phyloP scores from a whole-genome alignment of 2,797 vertebrate species.

The Denticeps clupeoides region DNA sequence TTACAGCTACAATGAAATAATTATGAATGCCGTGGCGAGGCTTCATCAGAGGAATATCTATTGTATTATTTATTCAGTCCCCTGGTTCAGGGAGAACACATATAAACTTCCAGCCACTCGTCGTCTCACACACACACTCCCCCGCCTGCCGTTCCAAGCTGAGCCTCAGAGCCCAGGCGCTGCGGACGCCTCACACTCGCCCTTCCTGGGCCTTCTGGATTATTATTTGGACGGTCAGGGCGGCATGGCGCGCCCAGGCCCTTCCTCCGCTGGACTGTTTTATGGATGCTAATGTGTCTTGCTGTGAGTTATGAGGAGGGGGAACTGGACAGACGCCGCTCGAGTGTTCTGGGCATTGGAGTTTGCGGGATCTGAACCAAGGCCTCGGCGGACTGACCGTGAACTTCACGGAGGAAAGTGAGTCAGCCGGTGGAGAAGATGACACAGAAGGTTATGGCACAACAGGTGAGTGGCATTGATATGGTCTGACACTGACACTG shows the following conservation, averaged over 20 bases:
- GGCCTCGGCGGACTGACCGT: too few relatives aligned
- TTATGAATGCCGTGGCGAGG: slow-evolving; percentile 61
- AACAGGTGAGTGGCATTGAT: too few relatives aligned
- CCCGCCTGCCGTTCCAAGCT: slow-evolving; percentile 41
- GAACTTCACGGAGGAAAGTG: too few relatives aligned
- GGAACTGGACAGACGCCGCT: too few relatives aligned
- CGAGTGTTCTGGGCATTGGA: too few relatives aligned
- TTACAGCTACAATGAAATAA: slow-evolving; percentile 73
- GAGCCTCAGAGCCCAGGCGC: slow-evolving; percentile 11
- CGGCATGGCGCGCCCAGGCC: neutral
- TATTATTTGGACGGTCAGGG: neutral
- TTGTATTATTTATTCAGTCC: slow-evolving; percentile 75
- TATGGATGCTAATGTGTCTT: too few relatives aligned
- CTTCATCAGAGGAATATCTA: slow-evolving; percentile 70
- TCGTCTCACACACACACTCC: slow-evolving; percentile 37
- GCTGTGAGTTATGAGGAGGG: too few relatives aligned
- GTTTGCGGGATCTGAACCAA: too few relatives aligned
- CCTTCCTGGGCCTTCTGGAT: neutral
- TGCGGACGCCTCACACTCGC: too few relatives aligned
- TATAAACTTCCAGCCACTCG: slow-evolving; percentile 58
- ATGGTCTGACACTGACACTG: too few relatives aligned
- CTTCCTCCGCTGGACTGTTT: neutral
- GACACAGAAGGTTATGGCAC: too few relatives aligned
- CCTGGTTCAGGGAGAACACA: slow-evolving; percentile 63
- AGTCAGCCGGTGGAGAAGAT: too few relatives aligned